Base-by-base conservation (phyloP, 2,888 invertebrate species). In the Strigamia crassipes region DNA sequence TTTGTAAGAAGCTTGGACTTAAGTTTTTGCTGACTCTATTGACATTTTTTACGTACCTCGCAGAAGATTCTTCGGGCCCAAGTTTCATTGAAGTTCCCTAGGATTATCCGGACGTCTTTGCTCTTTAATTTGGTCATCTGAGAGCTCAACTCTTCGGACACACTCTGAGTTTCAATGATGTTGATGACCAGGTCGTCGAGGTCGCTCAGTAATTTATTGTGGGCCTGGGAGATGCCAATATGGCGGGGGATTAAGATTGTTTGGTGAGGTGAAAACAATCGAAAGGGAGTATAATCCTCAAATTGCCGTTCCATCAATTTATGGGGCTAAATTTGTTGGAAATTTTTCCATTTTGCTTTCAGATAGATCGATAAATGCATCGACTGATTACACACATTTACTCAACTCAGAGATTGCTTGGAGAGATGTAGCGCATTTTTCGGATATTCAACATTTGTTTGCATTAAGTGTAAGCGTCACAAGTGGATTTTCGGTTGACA, bases 71-170 rank as follows among this genome's bases (percentile, higher is more conserved):
- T 91, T 82, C 95, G 90, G 0, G 98, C 97, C 94, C 96, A 96
- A 80, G 93, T 92, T 87, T 96, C 96, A 88, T 97, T 96, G 88
- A 99, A 97, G 89, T 98, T 98, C 3, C 97, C 97, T 85, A 99
- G 89, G 85, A 99, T 96, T 82, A 99, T 96, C 83, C 98, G 91
- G 3, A 96, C 95, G 87, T 99, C 98, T 86, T 96, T 95, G 85
- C 94, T 94, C 85, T 94, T 87, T 27, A 88, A 84, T 82, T 87
- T 86, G 6, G 85, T 83, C n/a, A 88, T 84, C 2, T 87, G 88
- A 18, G 86, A 84, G 56, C 85, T 85, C 0, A 88, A 86, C 78
- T 97, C 97, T 81, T 93, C 94, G 0, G 96, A 95, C 86, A 97
- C 96, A 86, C 96, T 96, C 87, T 96, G 96, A 0, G 96, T 94